Evolutionary conservation across 2,113 vertebrate species (phyloP).

Genomic region (Blennius ocellaris): DNA sequence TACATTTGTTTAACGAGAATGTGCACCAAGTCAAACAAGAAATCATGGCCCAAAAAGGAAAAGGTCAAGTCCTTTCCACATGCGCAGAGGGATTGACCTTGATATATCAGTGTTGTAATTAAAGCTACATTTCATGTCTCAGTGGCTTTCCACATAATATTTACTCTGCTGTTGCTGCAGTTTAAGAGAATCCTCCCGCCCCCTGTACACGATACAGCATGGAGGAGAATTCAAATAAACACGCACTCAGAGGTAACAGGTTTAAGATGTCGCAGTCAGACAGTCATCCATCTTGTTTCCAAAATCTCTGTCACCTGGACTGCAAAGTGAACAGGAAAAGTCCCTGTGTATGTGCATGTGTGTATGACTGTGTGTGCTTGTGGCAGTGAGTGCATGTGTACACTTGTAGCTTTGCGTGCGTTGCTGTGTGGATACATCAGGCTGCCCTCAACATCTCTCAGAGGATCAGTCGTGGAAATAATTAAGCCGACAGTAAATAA

Average conservation of each 20-base stretch:
- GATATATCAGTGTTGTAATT: constrained; percentile 80
- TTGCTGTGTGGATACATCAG: constrained; percentile 42
- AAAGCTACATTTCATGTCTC: constrained; percentile 84
- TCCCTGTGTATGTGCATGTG: constrained; percentile 15
- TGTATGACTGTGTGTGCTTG: constrained; percentile 20
- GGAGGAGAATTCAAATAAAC: constrained; percentile 83
- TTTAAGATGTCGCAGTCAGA: constrained; percentile 82
- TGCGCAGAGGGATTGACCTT: constrained; percentile 63
- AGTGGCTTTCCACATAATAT: constrained; percentile 79
- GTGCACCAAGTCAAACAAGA: constrained; percentile 70
- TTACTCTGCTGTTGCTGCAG: constrained; percentile 72
- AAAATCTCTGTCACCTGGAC: constrained; percentile 69
- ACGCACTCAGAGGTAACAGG: constrained; percentile 80
- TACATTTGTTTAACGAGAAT: constrained; percentile 70
- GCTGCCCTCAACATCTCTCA: constrained; percentile 40
- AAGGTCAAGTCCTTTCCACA: constrained; percentile 69
- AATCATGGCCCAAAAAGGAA: constrained; percentile 65
- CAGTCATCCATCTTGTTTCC: constrained; percentile 78
- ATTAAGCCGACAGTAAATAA: constrained; percentile 78
- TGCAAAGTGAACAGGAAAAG: constrained; percentile 52
- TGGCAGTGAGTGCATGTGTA: not conserved
- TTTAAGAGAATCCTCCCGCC: constrained; percentile 71
- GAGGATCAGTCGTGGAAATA: constrained; percentile 77
- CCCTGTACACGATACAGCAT: constrained; percentile 66
- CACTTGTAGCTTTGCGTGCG: constrained; percentile 22